Percentiles rank a stretch among this genome's conserved stretches.
These are phyloP conservation scores for Parasteatoda lunata DNA, from an alignment of 2,888 invertebrate species.

Conservation along the genomic window DNA sequence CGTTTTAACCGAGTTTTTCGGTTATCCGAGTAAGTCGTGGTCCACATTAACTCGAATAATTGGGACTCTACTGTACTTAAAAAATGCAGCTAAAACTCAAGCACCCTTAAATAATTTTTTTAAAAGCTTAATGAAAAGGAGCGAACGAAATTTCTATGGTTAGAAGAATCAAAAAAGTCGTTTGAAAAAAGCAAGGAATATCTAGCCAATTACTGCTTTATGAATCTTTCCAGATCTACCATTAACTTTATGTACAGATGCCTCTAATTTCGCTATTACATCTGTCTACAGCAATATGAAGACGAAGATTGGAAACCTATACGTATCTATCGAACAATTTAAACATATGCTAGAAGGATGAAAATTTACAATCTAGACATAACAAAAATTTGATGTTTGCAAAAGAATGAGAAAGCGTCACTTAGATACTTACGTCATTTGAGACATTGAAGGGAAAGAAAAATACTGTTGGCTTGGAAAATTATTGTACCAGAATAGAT, in stretches of 20 bases:
- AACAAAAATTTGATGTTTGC: constrained; percentile 71
- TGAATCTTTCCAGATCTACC: constrained; percentile 28
- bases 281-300: constrained; percentile 71
- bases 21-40: no score
- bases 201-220: constrained; percentile 29
- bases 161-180: neutral
- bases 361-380: constrained; percentile 7
- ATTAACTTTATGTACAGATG: constrained; percentile 73
- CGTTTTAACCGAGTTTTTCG: no score
- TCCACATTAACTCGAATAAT: no score
- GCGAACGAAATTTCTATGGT: constrained; percentile 18
- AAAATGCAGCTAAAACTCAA: constrained; percentile 2
- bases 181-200: constrained; percentile 21
- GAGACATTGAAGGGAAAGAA: constrained; percentile 72
- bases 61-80: constrained; percentile 6
- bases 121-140: constrained; percentile 16
- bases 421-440: constrained; percentile 72
- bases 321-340: constrained; percentile 65
- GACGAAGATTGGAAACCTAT: constrained; percentile 67
- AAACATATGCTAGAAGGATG: constrained; percentile 65
- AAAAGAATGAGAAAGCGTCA: constrained; percentile 59
- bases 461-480: neutral
- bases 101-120: neutral
- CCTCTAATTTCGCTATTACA: constrained; percentile 71
- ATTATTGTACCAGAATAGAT: neutral